Conservation (phyloP, 2,113 vertebrate species). For the Ochotona curzoniae region DNA sequence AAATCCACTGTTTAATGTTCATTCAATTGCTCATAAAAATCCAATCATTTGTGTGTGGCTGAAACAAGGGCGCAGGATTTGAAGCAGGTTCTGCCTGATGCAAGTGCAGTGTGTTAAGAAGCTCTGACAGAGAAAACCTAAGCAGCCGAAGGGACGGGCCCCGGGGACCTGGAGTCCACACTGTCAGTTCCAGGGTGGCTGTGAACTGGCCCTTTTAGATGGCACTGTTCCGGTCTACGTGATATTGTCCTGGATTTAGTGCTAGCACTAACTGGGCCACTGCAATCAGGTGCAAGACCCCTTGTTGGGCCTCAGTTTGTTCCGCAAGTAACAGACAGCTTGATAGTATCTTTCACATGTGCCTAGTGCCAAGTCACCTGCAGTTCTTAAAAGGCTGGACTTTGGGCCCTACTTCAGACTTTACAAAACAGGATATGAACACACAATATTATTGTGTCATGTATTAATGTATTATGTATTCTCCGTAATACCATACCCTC, state of each 20-base stretch:
- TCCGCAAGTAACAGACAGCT: neutral
- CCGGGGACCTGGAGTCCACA: neutral
- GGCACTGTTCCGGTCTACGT: neutral
- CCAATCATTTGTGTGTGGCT: too few relatives aligned
- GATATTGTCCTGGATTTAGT: neutral
- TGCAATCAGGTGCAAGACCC: conserved; percentile 29
- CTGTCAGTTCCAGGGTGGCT: neutral
- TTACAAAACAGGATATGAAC: conserved; percentile 3
- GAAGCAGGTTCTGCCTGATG: neutral
- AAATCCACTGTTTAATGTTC: too few relatives aligned
- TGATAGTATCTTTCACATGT: neutral
- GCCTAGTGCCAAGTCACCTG: neutral
- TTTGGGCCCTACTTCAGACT: neutral
- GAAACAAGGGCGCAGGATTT: neutral
- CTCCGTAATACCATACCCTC: neutral
- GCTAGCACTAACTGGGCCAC: conserved; percentile 2
- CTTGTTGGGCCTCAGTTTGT: neutral
- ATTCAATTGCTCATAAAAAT: too few relatives aligned
- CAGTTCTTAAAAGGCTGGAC: neutral
- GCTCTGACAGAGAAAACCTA: conserved; percentile 8
- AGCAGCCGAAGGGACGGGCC: neutral
- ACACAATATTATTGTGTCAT: neutral
- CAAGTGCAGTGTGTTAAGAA: neutral
- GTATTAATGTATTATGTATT: neutral
- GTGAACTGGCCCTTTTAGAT: neutral